Evolutionary conservation across 2,113 vertebrate genomes (phyloP).

Genomic region (Anarrhichthys ocellatus): DNA sequence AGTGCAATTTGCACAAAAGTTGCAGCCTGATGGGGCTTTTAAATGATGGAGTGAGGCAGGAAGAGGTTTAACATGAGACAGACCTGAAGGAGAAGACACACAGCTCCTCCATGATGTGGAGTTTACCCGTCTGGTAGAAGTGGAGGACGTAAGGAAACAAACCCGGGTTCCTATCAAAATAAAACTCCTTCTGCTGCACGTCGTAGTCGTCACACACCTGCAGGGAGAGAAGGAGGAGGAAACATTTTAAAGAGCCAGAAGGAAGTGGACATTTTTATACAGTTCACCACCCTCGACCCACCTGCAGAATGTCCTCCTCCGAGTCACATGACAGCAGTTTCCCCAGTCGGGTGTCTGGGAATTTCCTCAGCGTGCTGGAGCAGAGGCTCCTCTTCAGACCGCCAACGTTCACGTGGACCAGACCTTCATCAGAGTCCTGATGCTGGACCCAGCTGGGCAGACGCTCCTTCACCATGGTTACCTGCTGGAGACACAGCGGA

Average conservation of each 20-base stretch:
- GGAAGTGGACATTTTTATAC: rapidly evolving
- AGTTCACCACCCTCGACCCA: neutral
- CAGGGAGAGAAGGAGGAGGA: neutral
- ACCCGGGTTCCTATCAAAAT: slow-evolving; percentile 94
- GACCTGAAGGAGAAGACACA: slow-evolving; percentile 95
- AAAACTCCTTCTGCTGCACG: slow-evolving; percentile 91
- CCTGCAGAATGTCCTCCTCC: slow-evolving; percentile 92
- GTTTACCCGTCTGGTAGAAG: slow-evolving; percentile 96
- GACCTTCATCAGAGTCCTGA: slow-evolving; percentile 82
- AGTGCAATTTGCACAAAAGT: too few species aligned
- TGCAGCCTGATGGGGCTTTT: too few species aligned
- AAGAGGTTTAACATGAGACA: neutral
- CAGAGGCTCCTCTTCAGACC: slow-evolving; percentile 91
- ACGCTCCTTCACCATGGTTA: slow-evolving; percentile 89
- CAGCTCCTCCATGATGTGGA: slow-evolving; percentile 97
- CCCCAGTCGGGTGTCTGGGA: slow-evolving; percentile 93
- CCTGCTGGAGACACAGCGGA: neutral
- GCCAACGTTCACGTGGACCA: slow-evolving; percentile 94
- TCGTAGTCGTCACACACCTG: slow-evolving; percentile 98
- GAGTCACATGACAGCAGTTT: slow-evolving; percentile 92
- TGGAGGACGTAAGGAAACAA: slow-evolving; percentile 95
- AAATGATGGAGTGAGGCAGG: too few species aligned
- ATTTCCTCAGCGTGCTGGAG: slow-evolving; percentile 89
- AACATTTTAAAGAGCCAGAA: neutral
- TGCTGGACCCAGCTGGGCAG: slow-evolving; percentile 83